phyloP scores from a whole-genome alignment of 2,888 invertebrate species.

The Mesoligia furuncula region DNA sequence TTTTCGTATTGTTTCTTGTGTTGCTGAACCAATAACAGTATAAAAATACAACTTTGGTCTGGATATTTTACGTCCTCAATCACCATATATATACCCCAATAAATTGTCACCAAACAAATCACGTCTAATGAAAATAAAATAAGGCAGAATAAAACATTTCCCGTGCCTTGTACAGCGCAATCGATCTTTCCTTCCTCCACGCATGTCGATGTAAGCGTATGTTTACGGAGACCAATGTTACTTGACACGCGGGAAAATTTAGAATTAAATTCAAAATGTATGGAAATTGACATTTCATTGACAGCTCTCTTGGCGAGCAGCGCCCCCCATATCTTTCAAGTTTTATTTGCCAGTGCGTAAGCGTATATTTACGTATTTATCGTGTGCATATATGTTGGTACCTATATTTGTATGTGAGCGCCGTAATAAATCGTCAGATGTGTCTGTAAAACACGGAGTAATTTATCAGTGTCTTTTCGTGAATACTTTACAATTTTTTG shows the following conservation, averaged over 20 bases:
- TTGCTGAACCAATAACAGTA: background rate
- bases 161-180: slow-evolving; percentile 49
- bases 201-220: slow-evolving; percentile 58
- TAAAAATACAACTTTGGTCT: background rate
- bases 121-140: slow-evolving; percentile 55
- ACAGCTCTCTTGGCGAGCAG: slow-evolving; percentile 33
- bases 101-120: slow-evolving; percentile 45
- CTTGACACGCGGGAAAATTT: slow-evolving; percentile 8
- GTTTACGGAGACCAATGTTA: slow-evolving; percentile 48
- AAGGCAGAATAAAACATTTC: slow-evolving; percentile 54
- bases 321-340: slow-evolving; percentile 13
- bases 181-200: slow-evolving; percentile 57
- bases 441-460: slow-evolving; percentile 76
- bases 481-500: slow-evolving; percentile 76
- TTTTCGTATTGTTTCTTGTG: background rate
- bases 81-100: slow-evolving; percentile 41
- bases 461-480: slow-evolving; percentile 75
- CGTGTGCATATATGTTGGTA: slow-evolving; percentile 55
- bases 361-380: slow-evolving; percentile 70
- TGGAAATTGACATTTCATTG: slow-evolving; percentile 37
- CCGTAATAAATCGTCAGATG: slow-evolving; percentile 73
- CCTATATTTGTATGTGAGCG: slow-evolving; percentile 69
- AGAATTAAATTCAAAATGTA: slow-evolving; percentile 21
- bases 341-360: slow-evolving; percentile 32
- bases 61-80: slow-evolving; percentile 8